These are phyloP conservation scores for Eudasyphora cyanicolor DNA, from an alignment of 2,888 invertebrate genomes.

Conservation along the genomic window DNA sequence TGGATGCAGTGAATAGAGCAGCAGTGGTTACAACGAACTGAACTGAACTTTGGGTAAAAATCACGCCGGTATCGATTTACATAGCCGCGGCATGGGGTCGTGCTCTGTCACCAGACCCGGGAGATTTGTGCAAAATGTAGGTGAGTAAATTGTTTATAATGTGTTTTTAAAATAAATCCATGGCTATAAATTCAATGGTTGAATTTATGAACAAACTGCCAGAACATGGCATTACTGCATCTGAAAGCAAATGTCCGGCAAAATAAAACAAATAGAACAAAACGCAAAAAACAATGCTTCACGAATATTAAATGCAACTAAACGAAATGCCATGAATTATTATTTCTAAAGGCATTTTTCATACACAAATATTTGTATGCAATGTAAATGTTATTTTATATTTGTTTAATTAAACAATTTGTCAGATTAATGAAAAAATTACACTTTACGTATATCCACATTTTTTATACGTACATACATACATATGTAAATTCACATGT, in stretches of 20 bases:
- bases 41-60: background rate
- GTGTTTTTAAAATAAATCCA: conserved; percentile 51
- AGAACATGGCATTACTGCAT: conserved; percentile 2
- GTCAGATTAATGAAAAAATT: conserved; percentile 29
- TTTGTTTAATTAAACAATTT: conserved; percentile 38
- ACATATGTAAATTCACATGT: background rate
- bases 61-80: conserved; percentile 6
- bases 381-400: too few relatives aligned
- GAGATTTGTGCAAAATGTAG: conserved; percentile 53
- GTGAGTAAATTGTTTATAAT: conserved; percentile 60
- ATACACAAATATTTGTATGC: too few relatives aligned
- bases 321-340: background rate
- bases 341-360: background rate
- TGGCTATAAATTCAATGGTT: conserved; percentile 47
- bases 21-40: too few relatives aligned
- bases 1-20: too few relatives aligned
- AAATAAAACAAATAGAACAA: too few relatives aligned
- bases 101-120: too few relatives aligned
- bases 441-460: too few relatives aligned
- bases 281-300: background rate
- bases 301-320: background rate
- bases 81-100: background rate
- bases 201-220: conserved; percentile 19
- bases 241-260: too few relatives aligned
- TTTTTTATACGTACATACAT: too few relatives aligned